Base-by-base conservation (phyloP, 2,888 invertebrate species). In the Hedychridium roseum region DNA sequence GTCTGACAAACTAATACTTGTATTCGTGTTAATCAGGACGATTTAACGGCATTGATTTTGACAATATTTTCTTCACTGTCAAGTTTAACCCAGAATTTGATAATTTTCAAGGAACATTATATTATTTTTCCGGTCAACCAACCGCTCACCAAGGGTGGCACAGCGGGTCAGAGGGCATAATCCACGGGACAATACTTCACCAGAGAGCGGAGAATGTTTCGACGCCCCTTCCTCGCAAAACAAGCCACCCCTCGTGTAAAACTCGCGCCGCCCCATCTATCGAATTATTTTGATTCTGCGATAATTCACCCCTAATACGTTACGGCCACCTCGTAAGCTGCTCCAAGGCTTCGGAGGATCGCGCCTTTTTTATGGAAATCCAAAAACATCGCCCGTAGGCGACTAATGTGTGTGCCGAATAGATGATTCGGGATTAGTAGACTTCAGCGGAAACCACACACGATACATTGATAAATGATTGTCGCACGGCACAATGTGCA, bases 241-340 rank as follows among this genome's bases (percentile, higher is more conserved):
- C 50, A 54, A 62, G 59, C 55, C 62, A 55, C 56, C 67, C 67
- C 64, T 64, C 66, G 60, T 62, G 64, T 64, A 67, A 63, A 60
- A 58, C 63, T n/a, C n/a, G 51, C 63, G 62, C 59, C 66, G 59
- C 67, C 71, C 68, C 53, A 66, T 62, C 68, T 64, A 70, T 73
- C 74, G 76, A 77, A 76, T 77, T 76, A 76, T 77, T 77, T 74
- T 76, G 73, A 77, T 76, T 77, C 73, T 66, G 57, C 62, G 78
- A 76, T 76, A 76, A 78, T 77, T 77, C 74, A 67, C 67, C 73
- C 70, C 68, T 73, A 73, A 76, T 70, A 66, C 67, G 63, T n/a
- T n/a, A n/a, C n/a, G n/a, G n/a, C n/a, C n/a, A n/a, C n/a, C n/a
- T n/a, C n/a, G n/a, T n/a, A n/a, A n/a, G n/a, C n/a, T n/a, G n/a